Evolutionary conservation across 2,797 vertebrate species (phyloP).

Genomic region (Premnoplex brunnescens): DNA sequence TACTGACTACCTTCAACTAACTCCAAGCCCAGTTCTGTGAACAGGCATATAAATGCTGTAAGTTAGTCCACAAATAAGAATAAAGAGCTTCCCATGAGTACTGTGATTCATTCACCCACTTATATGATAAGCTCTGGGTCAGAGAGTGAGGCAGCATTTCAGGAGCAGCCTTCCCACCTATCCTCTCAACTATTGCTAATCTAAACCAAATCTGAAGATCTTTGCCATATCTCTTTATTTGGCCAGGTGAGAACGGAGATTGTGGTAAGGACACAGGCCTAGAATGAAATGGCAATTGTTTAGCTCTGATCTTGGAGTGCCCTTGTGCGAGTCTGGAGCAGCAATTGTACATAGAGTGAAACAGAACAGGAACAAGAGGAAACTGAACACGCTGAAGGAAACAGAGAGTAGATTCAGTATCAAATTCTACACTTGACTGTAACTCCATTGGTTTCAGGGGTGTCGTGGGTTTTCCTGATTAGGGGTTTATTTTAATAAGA

Average conservation of each 20-base stretch:
- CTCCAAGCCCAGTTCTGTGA: not conserved
- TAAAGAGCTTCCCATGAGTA: not conserved
- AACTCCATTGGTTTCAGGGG: not conserved
- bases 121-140: not conserved
- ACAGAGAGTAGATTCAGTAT: not conserved
- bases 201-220: not conserved
- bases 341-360: not conserved
- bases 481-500: too few relatives aligned
- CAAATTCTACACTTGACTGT: not conserved
- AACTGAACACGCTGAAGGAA: not conserved
- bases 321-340: not conserved
- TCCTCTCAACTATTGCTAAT: not conserved
- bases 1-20: not conserved
- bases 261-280: not conserved
- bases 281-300: not conserved
- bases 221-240: not conserved
- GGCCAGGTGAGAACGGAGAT: not conserved
- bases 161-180: not conserved
- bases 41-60: not conserved
- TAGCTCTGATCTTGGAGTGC: not conserved
- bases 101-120: not conserved
- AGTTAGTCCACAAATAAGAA: not conserved
- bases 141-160: not conserved
- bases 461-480: too few relatives aligned
- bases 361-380: not conserved